A percentile compares a stretch with the other conserved stretches of the same genome.
phyloP scores from a whole-genome alignment of 2,888 invertebrate genomes.

The Heliconius ismenius region DNA sequence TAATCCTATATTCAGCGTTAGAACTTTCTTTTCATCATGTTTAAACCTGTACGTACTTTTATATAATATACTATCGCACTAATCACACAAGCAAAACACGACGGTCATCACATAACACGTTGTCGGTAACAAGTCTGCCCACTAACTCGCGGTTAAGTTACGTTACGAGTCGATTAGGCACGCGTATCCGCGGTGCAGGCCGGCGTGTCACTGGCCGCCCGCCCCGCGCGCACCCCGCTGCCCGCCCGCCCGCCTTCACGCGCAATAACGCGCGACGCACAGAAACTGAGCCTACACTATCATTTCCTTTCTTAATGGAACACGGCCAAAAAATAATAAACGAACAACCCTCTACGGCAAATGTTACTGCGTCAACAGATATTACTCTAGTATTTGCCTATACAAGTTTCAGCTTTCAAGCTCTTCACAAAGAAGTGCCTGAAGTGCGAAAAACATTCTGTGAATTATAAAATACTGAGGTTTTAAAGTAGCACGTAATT shows the following conservation, averaged over 20 bases:
- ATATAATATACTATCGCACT: neutral
- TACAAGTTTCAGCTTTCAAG: slow-evolving; percentile 20
- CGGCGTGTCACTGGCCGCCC: slow-evolving; percentile 64
- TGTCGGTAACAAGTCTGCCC: slow-evolving; percentile 17
- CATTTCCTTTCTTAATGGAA: slow-evolving; percentile 43
- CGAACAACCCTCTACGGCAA: slow-evolving; percentile 28
- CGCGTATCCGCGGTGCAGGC: slow-evolving; percentile 68
- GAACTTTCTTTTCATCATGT: neutral
- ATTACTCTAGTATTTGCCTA: slow-evolving; percentile 26
- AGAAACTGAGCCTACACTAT: slow-evolving; percentile 49
- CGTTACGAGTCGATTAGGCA: slow-evolving; percentile 47
- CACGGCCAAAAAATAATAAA: slow-evolving; percentile 39
- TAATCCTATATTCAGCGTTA: neutral
- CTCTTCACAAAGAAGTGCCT: slow-evolving; percentile 17
- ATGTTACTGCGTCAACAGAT: slow-evolving; percentile 30
- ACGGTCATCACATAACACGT: slow-evolving; percentile 30
- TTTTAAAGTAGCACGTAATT: slow-evolving; percentile 3
- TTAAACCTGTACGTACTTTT: slow-evolving; percentile 16
- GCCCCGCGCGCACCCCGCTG: slow-evolving; percentile 41
- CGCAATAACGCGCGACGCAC: slow-evolving; percentile 58
- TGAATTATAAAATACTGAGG: slow-evolving; percentile 11
- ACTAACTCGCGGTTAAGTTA: slow-evolving; percentile 46
- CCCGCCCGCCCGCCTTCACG: slow-evolving; percentile 52
- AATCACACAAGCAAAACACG: slow-evolving; percentile 38
- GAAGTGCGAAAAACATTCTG: slow-evolving; percentile 16